These are phyloP conservation scores for Lutraria rhynchaena DNA, from an alignment of 1,140 invertebrate genomes.

Conservation along the genomic window DNA sequence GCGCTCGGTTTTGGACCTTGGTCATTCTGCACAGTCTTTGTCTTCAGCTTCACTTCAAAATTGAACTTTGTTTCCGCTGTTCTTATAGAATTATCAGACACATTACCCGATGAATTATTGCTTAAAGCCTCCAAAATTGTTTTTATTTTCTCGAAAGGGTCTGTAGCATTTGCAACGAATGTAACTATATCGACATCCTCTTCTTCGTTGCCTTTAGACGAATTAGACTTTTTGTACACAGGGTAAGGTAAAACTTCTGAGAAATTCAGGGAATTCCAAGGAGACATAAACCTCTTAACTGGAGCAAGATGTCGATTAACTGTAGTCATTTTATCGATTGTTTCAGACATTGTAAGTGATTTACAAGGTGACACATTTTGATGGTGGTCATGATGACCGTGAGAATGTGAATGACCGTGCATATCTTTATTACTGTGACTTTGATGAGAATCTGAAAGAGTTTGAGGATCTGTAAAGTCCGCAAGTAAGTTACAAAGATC, in stretches of 20 bases:
- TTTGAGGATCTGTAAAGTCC: too few species aligned
- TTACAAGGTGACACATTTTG: neutral
- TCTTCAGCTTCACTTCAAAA: conserved; percentile 6
- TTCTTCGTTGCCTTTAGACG: neutral
- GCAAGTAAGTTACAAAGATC: neutral
- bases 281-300: conserved; percentile 24
- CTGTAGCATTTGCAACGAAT: conserved; percentile 34
- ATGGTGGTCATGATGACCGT: neutral
- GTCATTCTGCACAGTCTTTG: neutral
- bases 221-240: neutral
- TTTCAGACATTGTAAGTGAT: neutral
- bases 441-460: too few species aligned
- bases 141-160: conserved; percentile 38
- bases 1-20: neutral
- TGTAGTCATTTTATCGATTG: conserved; percentile 21
- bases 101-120: neutral
- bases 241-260: conserved; percentile 34
- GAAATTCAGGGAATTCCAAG: conserved; percentile 37
- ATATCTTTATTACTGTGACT: neutral
- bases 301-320: neutral
- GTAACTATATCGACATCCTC: conserved; percentile 39
- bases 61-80: conserved; percentile 8
- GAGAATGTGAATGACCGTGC: neutral
- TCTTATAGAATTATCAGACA: neutral
- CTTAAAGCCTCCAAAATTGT: conserved; percentile 1